Conservation (phyloP, 2,797 vertebrate species). For the Caiman crocodilus region DNA sequence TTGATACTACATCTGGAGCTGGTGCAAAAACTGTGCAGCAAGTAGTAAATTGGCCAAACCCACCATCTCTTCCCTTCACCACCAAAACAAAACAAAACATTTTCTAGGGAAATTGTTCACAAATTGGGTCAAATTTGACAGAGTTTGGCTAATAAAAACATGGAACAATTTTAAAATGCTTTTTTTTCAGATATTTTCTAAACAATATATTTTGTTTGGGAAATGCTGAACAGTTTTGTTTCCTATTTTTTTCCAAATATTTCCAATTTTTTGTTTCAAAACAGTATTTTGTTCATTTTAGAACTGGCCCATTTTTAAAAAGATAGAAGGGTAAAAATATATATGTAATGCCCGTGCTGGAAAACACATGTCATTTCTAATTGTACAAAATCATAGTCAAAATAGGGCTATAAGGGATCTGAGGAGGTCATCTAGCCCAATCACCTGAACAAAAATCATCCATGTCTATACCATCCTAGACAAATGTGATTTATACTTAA, state of each 20-base stretch:
- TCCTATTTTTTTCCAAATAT: constrained; percentile 3
- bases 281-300: constrained; percentile 7
- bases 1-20: background rate
- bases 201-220: background rate
- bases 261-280: constrained; percentile 17
- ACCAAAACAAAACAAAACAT: constrained; percentile 32
- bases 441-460: too few species aligned
- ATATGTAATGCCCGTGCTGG: background rate
- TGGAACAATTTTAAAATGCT: background rate
- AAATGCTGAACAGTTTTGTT: constrained; percentile 51
- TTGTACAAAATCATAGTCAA: background rate
- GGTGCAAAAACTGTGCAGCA: too few species aligned
- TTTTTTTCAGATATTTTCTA: constrained; percentile 33
- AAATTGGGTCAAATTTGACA: constrained; percentile 2
- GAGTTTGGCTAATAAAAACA: background rate
- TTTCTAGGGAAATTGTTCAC: background rate
- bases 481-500: too few species aligned
- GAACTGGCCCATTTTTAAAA: constrained; percentile 15
- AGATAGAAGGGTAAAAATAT: constrained; percentile 17
- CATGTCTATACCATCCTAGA: too few species aligned
- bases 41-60: too few species aligned
- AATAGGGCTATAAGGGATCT: too few species aligned
- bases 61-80: background rate
- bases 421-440: too few species aligned
- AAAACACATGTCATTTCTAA: background rate